Conservation (phyloP, 2,797 vertebrate genomes). For the Prionace glauca region DNA sequence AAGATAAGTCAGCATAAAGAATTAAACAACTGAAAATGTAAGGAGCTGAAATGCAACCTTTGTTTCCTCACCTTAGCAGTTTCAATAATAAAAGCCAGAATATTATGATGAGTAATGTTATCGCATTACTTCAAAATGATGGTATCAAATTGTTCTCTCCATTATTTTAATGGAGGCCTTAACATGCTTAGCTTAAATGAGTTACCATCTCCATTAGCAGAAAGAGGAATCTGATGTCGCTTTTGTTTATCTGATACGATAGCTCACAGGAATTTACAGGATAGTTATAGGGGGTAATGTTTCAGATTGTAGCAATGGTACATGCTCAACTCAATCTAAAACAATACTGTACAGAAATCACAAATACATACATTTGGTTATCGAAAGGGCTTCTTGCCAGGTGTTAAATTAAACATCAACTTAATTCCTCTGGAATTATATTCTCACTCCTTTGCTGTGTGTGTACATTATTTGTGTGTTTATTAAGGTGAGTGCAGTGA, state of each 20-base stretch:
- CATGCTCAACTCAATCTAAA: background rate
- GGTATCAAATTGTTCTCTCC: background rate
- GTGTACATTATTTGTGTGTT: background rate
- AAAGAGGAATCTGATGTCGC: background rate
- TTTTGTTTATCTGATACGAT: background rate
- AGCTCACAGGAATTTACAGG: background rate
- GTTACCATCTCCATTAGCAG: background rate
- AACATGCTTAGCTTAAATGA: background rate
- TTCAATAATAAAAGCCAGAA: background rate
- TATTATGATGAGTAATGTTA: background rate
- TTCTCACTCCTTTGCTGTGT: background rate
- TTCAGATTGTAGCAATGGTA: background rate
- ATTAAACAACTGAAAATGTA: background rate
- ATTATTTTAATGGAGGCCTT: background rate
- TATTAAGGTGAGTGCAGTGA: background rate
- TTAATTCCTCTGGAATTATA: background rate
- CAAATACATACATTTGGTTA: background rate
- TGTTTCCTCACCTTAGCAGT: background rate
- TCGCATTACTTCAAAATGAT: background rate
- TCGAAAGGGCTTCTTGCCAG: conserved; percentile 18
- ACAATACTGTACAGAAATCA: background rate
- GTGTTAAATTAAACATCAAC: conserved; percentile 6
- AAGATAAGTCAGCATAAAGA: background rate
- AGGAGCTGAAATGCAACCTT: background rate
- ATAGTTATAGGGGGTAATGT: background rate